Evolutionary conservation across 1,140 invertebrate genomes (phyloP).

Genomic region (Trichonephila clavata): DNA sequence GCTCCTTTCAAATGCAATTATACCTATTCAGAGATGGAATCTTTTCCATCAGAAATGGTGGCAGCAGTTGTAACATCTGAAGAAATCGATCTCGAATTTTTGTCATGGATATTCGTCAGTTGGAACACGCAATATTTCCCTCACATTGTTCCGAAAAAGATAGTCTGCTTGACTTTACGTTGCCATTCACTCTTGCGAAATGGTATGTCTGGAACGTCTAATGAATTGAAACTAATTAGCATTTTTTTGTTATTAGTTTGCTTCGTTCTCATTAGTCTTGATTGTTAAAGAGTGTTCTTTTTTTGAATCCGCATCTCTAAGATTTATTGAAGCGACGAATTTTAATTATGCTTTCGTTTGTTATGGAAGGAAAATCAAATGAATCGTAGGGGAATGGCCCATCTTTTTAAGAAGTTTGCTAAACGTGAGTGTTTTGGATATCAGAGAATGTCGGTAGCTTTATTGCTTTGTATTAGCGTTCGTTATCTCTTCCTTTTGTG

Average conservation of each 20-base stretch:
- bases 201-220: conserved; percentile 37
- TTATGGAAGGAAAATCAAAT: neutral
- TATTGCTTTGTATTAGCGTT: no score
- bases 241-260: neutral
- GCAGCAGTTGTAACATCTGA: neutral
- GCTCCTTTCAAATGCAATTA: neutral
- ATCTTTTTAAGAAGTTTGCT: no score
- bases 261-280: neutral
- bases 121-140: neutral
- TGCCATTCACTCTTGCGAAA: conserved; percentile 18
- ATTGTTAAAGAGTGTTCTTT: conserved; percentile 10
- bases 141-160: neutral
- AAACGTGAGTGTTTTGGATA: no score
- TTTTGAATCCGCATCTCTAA: neutral
- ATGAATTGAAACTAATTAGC: conserved; percentile 41
- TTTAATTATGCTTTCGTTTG: conserved; percentile 19
- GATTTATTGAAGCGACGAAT: conserved; percentile 27
- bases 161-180: conserved; percentile 10
- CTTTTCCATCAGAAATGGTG: neutral
- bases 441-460: no score
- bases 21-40: neutral
- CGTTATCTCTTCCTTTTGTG: no score
- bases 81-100: neutral
- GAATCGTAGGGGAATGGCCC: neutral
- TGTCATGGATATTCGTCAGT: conserved; percentile 14